Base-by-base conservation (phyloP, 2,113 vertebrate genomes). In the Symphodus melops region DNA sequence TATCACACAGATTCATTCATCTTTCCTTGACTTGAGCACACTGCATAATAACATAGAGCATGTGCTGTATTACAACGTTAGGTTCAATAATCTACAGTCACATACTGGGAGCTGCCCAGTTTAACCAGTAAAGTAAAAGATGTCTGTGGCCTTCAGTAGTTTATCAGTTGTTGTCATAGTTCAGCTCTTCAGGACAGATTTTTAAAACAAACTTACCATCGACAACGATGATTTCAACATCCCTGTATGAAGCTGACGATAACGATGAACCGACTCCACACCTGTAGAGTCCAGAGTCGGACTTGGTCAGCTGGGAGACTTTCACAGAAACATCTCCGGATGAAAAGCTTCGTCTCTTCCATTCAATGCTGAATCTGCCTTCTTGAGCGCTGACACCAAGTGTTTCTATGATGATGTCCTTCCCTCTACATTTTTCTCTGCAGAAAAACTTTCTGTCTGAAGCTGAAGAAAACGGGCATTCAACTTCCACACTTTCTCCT, bases 341-440 rank as follows among this genome's bases (percentile, higher is more conserved):
- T 49, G 16, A 49, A n/a, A 10, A 4, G 33, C 19, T 25, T 25
- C 4, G 25, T 25, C 54, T 33, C 11, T 9, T 3, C 19, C 55
- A 52, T 9, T 12, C 1, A 14, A 71, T 33, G 33, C 59, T 42
- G 75, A 56, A 79, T 49, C 65, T 74, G 42, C 20, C 71, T 0
- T 8, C 11, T 13, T 14, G n/a, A 56, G 6, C 16, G 2, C 0
- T 20, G 4, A n/a, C n/a, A n/a, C 1, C 0, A 0, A 5, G 3
- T 12, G 67, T 78, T 6, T 21, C 5, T 16, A 75, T 39, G n/a
- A 85, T 56, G 36, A 59, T 4, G 44, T 55, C 6, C 3, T 12
- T 6, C 3, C n/a, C 0, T 13, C n/a, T 0, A 48, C 77, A 84
- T 5, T 5, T 0, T 0, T 37, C 0, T 13, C 10, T 77, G 0